Evolutionary conservation across 2,113 vertebrate genomes (phyloP).

Genomic region (Clarias batrachus): DNA sequence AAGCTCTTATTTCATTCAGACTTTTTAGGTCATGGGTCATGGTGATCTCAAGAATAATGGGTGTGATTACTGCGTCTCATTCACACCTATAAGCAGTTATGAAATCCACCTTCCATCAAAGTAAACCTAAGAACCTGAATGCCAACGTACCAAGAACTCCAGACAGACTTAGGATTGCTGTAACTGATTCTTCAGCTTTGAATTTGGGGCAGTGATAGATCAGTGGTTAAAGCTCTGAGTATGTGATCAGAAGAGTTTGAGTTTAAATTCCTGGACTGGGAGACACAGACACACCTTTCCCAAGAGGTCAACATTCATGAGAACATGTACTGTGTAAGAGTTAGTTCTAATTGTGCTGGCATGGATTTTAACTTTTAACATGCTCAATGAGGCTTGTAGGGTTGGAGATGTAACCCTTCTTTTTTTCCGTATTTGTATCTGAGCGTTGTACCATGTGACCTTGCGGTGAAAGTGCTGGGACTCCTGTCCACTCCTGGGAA

Average conservation of each 20-base stretch:
- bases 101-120: background rate
- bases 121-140: background rate
- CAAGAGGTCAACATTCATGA: background rate
- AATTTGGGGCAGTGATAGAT: background rate
- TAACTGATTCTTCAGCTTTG: background rate
- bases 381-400: no score
- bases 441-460: no score
- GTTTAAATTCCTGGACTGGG: background rate
- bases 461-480: no score
- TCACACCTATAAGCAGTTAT: background rate
- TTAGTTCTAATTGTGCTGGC: no score
- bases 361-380: no score
- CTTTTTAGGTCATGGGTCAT: no score
- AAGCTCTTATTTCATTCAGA: background rate
- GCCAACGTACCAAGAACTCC: background rate
- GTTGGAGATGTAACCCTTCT: no score
- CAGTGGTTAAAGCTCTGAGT: background rate
- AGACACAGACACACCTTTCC: background rate
- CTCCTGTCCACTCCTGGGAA: no score
- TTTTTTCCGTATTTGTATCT: no score
- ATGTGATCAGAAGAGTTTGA: background rate
- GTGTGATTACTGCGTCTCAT: background rate
- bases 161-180: background rate
- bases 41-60: background rate
- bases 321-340: background rate